These are phyloP conservation scores for Manacus vitellinus DNA, from an alignment of 2,113 vertebrate species.

Conservation along the genomic window DNA sequence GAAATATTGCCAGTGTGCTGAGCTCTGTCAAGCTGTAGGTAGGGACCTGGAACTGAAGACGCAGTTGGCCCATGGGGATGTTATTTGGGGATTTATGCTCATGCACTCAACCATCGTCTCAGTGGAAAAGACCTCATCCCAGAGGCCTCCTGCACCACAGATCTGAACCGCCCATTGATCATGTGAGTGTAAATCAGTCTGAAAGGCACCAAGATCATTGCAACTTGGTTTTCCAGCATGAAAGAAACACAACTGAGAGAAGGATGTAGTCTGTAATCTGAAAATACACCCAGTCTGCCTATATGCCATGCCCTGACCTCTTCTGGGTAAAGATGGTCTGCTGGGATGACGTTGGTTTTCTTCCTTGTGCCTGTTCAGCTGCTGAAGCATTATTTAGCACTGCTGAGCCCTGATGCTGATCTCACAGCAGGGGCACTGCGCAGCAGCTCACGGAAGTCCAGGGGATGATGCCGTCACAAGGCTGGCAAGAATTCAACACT, in stretches of 20 bases:
- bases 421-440: not conserved
- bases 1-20: not conserved
- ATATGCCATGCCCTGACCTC: not conserved
- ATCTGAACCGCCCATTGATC: not conserved
- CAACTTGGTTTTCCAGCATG: not conserved
- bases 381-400: not conserved
- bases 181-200: not conserved
- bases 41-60: not conserved
- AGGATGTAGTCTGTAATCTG: not conserved
- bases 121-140: not conserved
- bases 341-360: not conserved
- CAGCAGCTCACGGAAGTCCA: not conserved
- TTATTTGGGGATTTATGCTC: not conserved
- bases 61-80: not conserved
- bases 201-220: not conserved
- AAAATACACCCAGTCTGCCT: not conserved
- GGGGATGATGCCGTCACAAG: not conserved
- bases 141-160: not conserved
- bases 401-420: not conserved
- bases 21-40: not conserved
- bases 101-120: accelerated
- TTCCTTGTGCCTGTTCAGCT: not conserved
- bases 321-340: not conserved
- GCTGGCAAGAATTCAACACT: constrained; percentile 40
- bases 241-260: not conserved